Conservation (phyloP, 2,113 vertebrate species). For the Xenopus laevis region DNA sequence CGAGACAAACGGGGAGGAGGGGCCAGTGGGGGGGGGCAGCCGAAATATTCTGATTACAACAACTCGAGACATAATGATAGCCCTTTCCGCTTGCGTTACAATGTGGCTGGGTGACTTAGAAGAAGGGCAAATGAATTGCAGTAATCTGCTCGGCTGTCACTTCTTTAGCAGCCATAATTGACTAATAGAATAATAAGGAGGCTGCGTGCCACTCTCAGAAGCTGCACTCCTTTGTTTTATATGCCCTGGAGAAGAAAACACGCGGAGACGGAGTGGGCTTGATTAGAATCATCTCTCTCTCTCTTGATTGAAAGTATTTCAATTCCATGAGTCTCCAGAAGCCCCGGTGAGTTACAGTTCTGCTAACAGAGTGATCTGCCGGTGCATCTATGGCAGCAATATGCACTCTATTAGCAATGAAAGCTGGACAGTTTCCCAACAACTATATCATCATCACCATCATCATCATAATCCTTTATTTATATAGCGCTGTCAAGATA, state of each 20-base stretch:
- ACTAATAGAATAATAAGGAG: conserved; percentile 73
- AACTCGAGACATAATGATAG: conserved; percentile 64
- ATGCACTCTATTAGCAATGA: not conserved
- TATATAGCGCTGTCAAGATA: too few relatives aligned
- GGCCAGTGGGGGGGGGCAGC: conserved; percentile 34
- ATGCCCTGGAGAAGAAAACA: conserved; percentile 58
- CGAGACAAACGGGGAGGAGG: conserved; percentile 22
- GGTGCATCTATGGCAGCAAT: not conserved
- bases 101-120: conserved; percentile 57
- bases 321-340: conserved; percentile 26
- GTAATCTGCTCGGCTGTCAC: conserved; percentile 67
- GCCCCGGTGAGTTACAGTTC: conserved; percentile 9
- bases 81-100: not conserved
- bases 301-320: conserved; percentile 32
- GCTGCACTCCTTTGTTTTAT: conserved; percentile 59
- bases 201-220: conserved; percentile 51
- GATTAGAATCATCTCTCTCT: conserved; percentile 46
- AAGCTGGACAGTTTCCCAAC: too few relatives aligned
- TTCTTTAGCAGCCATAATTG: conserved; percentile 65
- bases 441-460: too few relatives aligned
- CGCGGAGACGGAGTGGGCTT: conserved; percentile 50
- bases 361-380: not conserved
- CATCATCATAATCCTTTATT: too few relatives aligned
- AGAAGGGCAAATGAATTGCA: conserved; percentile 66
- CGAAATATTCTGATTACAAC: conserved; percentile 69